These are phyloP conservation scores for Palythoa grandiflora DNA, from an alignment of 92 coral and sea anemone species.

Conservation along the genomic window DNA sequence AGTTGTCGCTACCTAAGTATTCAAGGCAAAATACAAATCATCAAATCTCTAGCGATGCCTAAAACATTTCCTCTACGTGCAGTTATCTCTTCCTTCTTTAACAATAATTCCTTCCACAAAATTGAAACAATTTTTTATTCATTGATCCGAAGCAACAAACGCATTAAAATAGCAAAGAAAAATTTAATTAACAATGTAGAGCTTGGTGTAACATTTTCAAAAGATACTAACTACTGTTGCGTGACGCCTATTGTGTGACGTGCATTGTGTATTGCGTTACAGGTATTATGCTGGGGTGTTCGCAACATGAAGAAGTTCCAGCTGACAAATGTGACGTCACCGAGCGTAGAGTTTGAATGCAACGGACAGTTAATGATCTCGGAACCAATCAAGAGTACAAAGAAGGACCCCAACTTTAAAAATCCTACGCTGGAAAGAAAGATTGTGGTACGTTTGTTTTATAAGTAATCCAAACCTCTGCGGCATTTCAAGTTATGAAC, in stretches of 20 bases:
- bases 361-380: constrained; percentile 80
- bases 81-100: no score
- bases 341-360: constrained; percentile 94
- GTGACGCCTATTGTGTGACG: not conserved
- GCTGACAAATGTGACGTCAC: constrained; percentile 93
- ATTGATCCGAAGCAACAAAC: no score
- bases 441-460: constrained; percentile 75
- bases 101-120: not conserved
- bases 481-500: no score
- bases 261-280: not conserved
- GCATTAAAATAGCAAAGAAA: not conserved
- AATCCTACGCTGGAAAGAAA: constrained; percentile 82
- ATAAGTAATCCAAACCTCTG: not conserved
- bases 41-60: no score
- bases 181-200: no score
- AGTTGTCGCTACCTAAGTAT: no score
- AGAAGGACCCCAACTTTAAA: constrained; percentile 95
- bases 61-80: no score
- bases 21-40: no score
- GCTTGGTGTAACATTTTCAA: not conserved
- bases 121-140: no score
- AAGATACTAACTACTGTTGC: not conserved
- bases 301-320: constrained; percentile 97
- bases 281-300: constrained; percentile 98
- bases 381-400: constrained; percentile 81